Base-by-base conservation (phyloP, 2,113 vertebrate genomes). In the Lethenteron reissneri region DNA sequence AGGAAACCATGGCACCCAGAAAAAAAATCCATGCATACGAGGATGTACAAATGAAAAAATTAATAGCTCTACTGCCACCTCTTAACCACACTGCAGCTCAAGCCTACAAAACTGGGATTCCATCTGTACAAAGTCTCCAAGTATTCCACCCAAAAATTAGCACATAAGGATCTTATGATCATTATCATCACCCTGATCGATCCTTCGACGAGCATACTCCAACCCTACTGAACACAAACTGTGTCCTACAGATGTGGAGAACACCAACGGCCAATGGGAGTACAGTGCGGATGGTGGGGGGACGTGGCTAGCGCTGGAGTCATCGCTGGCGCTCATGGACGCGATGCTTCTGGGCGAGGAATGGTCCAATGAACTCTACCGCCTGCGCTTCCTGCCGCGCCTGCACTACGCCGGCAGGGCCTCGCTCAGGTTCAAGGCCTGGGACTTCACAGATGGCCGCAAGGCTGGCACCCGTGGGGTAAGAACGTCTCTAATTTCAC, bases 391-490 rank as follows among this genome's bases (percentile, higher is more conserved):
- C 11, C 11, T 68, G 64, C 64, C 64, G 25, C 64, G 64, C 21
- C 64, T 21, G 25, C 64, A 68, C 21, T 68, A 17, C 21, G 9
- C 21, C 11, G 64, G 64, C 64, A n/a, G 25, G 64, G 64, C 64
- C n/a, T 9, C 64, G n/a, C n/a, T 68, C 21, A n/a, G 11, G n/a
- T 68, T 68, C 64, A 68, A 68, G 64, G 64, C 64, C 64, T 68
- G 64, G 64, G 64, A 68, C 64, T 68, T 68, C 64, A 68, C 64
- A 9, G 64, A 68, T 11, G 64, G 64, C 64, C 64, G 64, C n/a
- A 68, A 68, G 64, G 64, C 64, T 1, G 64, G 64, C 21, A 21
- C 64, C n/a, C 64, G 64, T 11, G 64, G 64, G 64, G 64, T 68
- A 68, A 21, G 64, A 17, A 11, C 41, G 41, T 41, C 41, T 41